phyloP scores from a whole-genome alignment of 2,113 vertebrate species.

The Lichenostomus cassidix region DNA sequence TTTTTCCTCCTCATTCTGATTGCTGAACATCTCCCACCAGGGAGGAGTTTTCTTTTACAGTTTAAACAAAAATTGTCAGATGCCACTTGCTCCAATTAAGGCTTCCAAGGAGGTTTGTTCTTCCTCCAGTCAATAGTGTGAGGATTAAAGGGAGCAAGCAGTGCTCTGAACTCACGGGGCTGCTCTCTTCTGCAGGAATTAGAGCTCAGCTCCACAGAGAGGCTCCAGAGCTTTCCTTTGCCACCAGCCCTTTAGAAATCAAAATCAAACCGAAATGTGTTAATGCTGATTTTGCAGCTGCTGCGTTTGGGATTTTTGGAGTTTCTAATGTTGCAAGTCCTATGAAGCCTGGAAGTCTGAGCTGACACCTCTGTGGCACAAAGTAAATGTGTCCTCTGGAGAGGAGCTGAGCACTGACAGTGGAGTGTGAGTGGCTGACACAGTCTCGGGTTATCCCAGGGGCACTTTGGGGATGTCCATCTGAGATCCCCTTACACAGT shows the following conservation, averaged over 20 bases:
- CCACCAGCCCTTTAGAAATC: background rate
- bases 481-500: rapidly evolving
- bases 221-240: slow-evolving; percentile 9
- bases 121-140: background rate
- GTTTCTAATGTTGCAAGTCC: background rate
- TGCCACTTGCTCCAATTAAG: slow-evolving; percentile 40
- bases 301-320: background rate
- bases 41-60: slow-evolving; percentile 3
- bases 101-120: slow-evolving; percentile 19
- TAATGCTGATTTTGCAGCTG: background rate
- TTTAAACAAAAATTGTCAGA: slow-evolving; percentile 48
- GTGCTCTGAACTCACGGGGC: background rate
- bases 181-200: background rate
- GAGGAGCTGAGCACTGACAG: background rate
- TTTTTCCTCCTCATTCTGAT: background rate
- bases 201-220: background rate
- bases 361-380: background rate
- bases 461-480: background rate
- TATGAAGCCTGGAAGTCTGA: background rate
- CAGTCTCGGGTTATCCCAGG: background rate
- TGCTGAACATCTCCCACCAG: slow-evolving; percentile 17
- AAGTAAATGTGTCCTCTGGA: background rate
- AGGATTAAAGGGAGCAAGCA: background rate
- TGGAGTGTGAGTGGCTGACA: background rate
- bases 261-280: background rate